Percentiles rank a stretch among this genome's conserved stretches.
These are phyloP conservation scores for Apteryx owenii DNA, from an alignment of 2,113 vertebrate genomes.

Conservation along the genomic window DNA sequence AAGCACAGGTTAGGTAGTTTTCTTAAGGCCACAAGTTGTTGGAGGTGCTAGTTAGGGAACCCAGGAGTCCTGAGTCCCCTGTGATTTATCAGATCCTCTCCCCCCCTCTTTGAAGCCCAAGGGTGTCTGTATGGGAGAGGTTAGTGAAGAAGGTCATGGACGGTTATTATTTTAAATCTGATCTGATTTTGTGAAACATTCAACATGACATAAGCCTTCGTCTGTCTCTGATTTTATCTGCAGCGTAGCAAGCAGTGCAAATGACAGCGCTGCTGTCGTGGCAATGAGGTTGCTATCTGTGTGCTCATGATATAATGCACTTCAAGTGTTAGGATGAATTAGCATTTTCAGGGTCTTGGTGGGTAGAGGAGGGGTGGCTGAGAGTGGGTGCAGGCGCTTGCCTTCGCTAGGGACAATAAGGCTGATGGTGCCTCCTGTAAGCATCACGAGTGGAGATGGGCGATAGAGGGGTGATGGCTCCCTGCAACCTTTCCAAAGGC, in stretches of 20 bases:
- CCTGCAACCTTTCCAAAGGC: background rate
- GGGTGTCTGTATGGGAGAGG: background rate
- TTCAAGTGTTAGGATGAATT: background rate
- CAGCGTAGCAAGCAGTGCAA: rapidly evolving
- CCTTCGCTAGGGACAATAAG: background rate
- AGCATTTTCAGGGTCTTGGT: background rate
- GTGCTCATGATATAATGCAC: background rate
- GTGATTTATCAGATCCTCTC: background rate
- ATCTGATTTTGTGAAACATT: background rate
- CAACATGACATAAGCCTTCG: background rate
- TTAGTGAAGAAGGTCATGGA: background rate
- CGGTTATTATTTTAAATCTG: background rate
- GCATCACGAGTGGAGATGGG: background rate
- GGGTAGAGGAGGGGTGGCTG: background rate
- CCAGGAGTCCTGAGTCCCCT: background rate
- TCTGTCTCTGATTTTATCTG: conserved; percentile 3
- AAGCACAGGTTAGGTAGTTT: background rate
- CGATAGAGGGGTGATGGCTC: background rate
- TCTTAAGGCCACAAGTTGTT: background rate
- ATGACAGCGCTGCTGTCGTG: background rate
- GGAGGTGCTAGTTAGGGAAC: background rate
- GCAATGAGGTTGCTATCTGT: background rate
- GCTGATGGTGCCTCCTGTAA: background rate
- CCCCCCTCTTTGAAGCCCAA: background rate
- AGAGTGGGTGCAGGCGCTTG: background rate